phyloP scores from a whole-genome alignment of 2,113 vertebrate species.

The Macheiramphus alcinus region DNA sequence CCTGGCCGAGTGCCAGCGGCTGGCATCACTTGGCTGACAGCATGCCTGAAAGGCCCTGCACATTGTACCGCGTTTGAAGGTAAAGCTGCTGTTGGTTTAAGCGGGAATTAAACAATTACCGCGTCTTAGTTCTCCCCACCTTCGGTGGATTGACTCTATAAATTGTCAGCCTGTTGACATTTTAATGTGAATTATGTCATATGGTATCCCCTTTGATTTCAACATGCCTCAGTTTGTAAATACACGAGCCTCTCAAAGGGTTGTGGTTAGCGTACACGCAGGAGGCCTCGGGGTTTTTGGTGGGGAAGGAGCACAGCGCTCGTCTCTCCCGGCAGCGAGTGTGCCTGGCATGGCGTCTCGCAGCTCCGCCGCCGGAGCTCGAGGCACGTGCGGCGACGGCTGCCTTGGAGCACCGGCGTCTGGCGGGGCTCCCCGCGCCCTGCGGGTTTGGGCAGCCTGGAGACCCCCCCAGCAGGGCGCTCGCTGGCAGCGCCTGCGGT shows the following conservation, averaged over 20 bases:
- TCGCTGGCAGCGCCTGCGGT: accelerated
- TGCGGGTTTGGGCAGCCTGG: accelerated
- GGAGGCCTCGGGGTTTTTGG: conserved; percentile 89
- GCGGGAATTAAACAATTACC: conserved; percentile 81
- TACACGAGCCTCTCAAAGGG: conserved; percentile 96
- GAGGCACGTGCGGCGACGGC: accelerated
- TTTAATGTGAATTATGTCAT: conserved; percentile 99
- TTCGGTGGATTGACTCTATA: conserved; percentile 83
- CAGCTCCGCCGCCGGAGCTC: neutral
- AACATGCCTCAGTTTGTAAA: conserved; percentile 98
- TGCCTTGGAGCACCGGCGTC: accelerated
- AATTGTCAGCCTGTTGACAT: conserved; percentile 94
- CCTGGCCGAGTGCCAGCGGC: conserved; percentile 55
- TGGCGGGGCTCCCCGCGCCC: accelerated
- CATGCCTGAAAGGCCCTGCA: conserved; percentile 57
- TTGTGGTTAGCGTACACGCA: conserved; percentile 93
- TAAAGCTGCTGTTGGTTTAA: conserved; percentile 73
- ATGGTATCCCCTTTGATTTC: conserved; percentile 99
- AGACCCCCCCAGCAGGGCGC: accelerated
- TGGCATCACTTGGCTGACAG: conserved; percentile 68
- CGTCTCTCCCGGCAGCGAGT: neutral
- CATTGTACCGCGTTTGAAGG: conserved; percentile 49
- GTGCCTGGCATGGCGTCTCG: neutral
- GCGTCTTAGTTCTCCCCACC: conserved; percentile 79
- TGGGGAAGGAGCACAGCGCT: conserved; percentile 70